phyloP scores from a whole-genome alignment of 2,888 invertebrate genomes.

The Dysmachus trigonus region DNA sequence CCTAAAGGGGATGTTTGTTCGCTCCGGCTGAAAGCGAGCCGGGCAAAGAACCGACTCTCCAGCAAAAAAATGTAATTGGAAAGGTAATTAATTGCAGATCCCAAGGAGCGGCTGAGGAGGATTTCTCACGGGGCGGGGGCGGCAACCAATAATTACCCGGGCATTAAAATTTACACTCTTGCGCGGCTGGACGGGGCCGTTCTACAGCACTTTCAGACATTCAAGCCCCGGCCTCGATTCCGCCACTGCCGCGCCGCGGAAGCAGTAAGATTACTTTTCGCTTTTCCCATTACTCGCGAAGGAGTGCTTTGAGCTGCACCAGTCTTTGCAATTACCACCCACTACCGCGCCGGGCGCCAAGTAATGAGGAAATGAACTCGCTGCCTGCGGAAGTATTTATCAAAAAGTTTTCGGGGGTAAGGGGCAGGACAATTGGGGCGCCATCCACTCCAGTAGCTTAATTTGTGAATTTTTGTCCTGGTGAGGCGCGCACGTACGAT shows the following conservation, averaged over 20 bases:
- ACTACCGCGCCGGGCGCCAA: neutral
- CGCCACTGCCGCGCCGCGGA: neutral
- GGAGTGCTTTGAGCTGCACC: neutral
- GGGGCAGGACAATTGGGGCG: neutral
- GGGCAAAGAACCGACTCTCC: neutral
- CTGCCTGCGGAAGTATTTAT: neutral
- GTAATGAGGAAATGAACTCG: neutral
- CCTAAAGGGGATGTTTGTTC: neutral
- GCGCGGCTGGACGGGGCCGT: neutral
- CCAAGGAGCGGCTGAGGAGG: neutral
- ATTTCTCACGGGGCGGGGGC: neutral
- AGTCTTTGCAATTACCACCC: neutral
- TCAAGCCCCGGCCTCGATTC: neutral
- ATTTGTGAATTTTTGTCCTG: neutral
- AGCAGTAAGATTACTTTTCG: neutral
- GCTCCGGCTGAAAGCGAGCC: neutral
- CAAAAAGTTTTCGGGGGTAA: neutral
- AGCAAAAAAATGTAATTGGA: neutral
- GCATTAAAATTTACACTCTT: slow-evolving; percentile 2
- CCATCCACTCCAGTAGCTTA: neutral
- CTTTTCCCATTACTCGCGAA: neutral
- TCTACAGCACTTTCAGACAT: neutral
- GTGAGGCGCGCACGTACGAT: neutral
- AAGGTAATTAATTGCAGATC: slow-evolving; percentile 16
- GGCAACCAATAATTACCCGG: slow-evolving; percentile 7